A percentile compares a stretch with the other conserved stretches of the same genome.
phyloP scores from a whole-genome alignment of 2,113 vertebrate genomes.

The Epinephelus cyanopodus region DNA sequence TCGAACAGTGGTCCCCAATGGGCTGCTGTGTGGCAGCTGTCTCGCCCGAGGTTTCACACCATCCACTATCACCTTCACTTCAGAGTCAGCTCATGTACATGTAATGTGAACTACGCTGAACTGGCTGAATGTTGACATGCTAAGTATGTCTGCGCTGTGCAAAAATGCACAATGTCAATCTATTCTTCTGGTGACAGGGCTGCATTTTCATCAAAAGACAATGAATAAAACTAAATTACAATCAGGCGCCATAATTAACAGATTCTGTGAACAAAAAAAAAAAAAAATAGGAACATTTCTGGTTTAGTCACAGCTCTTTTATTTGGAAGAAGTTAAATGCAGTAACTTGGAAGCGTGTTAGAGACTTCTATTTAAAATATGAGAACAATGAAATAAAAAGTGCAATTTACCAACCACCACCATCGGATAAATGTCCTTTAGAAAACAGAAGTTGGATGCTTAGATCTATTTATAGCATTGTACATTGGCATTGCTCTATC shows the following conservation, averaged over 20 bases:
- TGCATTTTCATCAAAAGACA: neutral
- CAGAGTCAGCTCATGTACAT: no score
- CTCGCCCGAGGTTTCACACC: no score
- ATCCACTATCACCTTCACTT: no score
- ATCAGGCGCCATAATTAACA: neutral
- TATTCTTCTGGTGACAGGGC: no score
- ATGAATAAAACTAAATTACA: neutral
- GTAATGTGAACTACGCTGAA: no score
- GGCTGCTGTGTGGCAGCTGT: no score
- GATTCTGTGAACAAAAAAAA: neutral
- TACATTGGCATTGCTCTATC: neutral
- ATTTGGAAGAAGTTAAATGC: neutral
- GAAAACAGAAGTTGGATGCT: neutral
- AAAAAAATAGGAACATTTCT: neutral
- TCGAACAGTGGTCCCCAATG: no score
- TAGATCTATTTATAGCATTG: neutral
- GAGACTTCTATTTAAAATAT: neutral
- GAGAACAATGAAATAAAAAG: neutral
- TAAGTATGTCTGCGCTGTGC: no score
- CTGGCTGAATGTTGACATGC: no score
- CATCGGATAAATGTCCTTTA: neutral
- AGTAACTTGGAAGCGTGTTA: neutral
- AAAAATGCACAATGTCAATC: no score
- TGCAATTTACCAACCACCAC: neutral
- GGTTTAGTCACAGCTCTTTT: neutral